phyloP scores from a whole-genome alignment of 2,888 invertebrate genomes.

The Drosophila limbata region DNA sequence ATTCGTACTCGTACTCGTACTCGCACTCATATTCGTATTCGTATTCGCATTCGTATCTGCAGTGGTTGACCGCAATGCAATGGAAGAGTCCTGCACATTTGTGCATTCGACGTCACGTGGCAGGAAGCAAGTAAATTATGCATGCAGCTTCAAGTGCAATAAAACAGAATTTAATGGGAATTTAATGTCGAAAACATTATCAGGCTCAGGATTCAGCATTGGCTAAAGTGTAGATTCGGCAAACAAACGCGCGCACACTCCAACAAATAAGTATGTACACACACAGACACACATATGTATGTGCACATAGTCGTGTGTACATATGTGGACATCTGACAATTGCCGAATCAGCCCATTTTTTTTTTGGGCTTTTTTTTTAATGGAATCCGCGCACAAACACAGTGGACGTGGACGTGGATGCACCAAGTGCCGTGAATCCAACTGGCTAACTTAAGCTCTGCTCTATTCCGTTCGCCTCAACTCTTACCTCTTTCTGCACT shows the following conservation, averaged over 20 bases:
- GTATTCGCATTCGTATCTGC: conserved; percentile 23
- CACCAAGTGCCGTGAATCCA: conserved; percentile 32
- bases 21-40: background rate
- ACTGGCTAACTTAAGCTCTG: conserved; percentile 48
- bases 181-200: conserved; percentile 76
- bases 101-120: conserved; percentile 56
- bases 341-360: conserved; percentile 55
- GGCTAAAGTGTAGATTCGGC: conserved; percentile 49
- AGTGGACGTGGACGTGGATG: conserved; percentile 1
- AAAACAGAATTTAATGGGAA: conserved; percentile 75
- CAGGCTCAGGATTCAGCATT: conserved; percentile 48
- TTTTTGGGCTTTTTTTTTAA: conserved; percentile 21
- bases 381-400: conserved; percentile 17
- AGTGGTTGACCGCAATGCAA: conserved; percentile 53
- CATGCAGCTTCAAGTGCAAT: conserved; percentile 73
- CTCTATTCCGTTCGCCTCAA: conserved; percentile 3
- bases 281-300: background rate
- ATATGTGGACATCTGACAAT: conserved; percentile 50
- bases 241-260: conserved; percentile 43
- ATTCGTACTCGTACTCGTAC: background rate
- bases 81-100: conserved; percentile 17
- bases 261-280: conserved; percentile 41
- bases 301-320: background rate
- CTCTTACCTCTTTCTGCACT: background rate
- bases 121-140: conserved; percentile 68